Conservation (phyloP, 2,113 vertebrate genomes). For the Pedetes capensis region DNA sequence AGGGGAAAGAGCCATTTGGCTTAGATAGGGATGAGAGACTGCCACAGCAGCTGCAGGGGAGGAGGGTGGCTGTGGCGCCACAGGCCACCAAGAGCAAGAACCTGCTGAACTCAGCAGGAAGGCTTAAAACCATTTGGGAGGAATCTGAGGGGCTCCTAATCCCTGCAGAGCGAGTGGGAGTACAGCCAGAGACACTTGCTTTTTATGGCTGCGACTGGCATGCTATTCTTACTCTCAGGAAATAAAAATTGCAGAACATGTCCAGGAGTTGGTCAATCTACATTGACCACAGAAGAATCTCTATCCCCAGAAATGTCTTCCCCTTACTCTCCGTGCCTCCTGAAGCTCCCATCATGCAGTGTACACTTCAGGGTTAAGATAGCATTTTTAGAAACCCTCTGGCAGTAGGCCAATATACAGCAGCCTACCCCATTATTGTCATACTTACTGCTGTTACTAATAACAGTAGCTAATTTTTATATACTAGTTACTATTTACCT, state of each 20-base stretch:
- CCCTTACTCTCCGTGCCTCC: background rate
- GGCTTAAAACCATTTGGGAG: conserved; percentile 34
- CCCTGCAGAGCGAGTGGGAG: background rate
- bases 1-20: background rate
- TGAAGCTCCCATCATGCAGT: background rate
- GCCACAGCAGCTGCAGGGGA: background rate
- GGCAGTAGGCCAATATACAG: background rate
- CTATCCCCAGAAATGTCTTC: background rate
- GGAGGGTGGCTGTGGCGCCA: background rate
- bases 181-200: conserved; percentile 31
- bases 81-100: background rate
- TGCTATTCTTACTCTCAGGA: conserved; percentile 12
- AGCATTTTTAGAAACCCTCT: background rate
- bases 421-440: background rate
- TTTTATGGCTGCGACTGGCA: background rate
- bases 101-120: conserved; percentile 17
- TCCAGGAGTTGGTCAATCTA: background rate
- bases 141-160: conserved; percentile 1
- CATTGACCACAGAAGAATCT: background rate
- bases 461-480: background rate
- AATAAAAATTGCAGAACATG: background rate
- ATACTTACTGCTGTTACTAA: conserved; percentile 23
- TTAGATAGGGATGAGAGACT: background rate
- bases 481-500: background rate
- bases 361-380: background rate